These are phyloP conservation scores for Hirundo rustica DNA, from an alignment of 2,797 vertebrate species.

Conservation along the genomic window DNA sequence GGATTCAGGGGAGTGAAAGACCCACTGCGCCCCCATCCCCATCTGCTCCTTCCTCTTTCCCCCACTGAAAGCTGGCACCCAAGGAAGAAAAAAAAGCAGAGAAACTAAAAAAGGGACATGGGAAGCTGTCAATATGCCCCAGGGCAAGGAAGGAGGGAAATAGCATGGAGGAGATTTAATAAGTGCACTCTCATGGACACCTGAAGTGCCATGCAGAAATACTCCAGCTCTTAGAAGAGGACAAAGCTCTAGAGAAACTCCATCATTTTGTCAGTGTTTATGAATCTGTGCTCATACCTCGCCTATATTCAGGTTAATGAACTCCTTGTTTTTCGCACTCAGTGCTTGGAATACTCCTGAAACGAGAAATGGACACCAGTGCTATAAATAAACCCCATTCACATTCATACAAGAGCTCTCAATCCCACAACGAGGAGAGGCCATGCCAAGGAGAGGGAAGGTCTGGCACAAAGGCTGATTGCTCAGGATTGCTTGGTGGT, in stretches of 20 bases:
- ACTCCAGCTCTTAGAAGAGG: background rate
- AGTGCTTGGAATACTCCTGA: slow-evolving; percentile 77
- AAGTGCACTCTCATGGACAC: background rate
- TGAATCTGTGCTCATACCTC: slow-evolving; percentile 68
- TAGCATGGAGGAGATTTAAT: background rate
- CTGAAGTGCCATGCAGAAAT: background rate
- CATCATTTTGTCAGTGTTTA: background rate
- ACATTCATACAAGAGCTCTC: background rate
- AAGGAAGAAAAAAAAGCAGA: background rate
- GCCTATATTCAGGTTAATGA: slow-evolving; percentile 72
- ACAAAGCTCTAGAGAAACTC: background rate
- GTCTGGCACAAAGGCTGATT: background rate
- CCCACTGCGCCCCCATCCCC: fast-evolving
- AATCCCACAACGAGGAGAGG: background rate
- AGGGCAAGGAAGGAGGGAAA: background rate
- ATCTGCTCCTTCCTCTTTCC: background rate
- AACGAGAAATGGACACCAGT: slow-evolving; percentile 1
- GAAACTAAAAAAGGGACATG: background rate
- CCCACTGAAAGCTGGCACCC: background rate
- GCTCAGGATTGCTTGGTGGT: background rate
- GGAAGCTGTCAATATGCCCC: background rate
- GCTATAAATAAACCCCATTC: background rate
- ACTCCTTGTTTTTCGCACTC: slow-evolving; percentile 52
- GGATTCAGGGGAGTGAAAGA: background rate
- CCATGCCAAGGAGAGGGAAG: background rate